These are phyloP conservation scores for Papilio xuthus DNA, from an alignment of 1,140 invertebrate species.

Conservation along the genomic window DNA sequence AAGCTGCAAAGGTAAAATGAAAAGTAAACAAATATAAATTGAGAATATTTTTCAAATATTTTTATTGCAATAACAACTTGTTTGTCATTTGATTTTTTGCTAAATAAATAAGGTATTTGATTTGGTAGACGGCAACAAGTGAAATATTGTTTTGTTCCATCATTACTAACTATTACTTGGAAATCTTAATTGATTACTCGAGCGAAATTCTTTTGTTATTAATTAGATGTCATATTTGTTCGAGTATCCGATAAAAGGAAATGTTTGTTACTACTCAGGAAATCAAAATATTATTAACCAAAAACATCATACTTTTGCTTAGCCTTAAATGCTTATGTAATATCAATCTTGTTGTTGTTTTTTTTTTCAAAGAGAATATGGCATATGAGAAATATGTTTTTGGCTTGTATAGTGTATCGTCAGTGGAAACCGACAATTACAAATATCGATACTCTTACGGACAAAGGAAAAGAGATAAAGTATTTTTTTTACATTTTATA, in stretches of 20 bases:
- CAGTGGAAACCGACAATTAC: too few relatives aligned
- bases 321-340: too few relatives aligned
- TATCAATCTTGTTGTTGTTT: too few relatives aligned
- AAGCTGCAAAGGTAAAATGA: not conserved
- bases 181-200: slow-evolving; percentile 9
- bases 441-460: too few relatives aligned
- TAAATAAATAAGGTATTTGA: not conserved
- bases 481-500: too few relatives aligned
- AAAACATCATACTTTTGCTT: too few relatives aligned
- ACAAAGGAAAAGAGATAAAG: too few relatives aligned
- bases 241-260: not conserved
- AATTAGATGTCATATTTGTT: not conserved
- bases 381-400: too few relatives aligned
- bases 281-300: too few relatives aligned
- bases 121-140: not conserved
- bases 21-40: not conserved
- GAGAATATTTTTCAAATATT: not conserved
- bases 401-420: too few relatives aligned
- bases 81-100: slow-evolving; percentile 1
- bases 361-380: too few relatives aligned
- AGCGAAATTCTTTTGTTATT: not conserved
- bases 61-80: not conserved
- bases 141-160: not conserved
- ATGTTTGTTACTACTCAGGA: not conserved
- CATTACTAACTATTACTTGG: not conserved